phyloP scores from a whole-genome alignment of 2,888 invertebrate genomes.

The Temnothorax rugatulus region DNA sequence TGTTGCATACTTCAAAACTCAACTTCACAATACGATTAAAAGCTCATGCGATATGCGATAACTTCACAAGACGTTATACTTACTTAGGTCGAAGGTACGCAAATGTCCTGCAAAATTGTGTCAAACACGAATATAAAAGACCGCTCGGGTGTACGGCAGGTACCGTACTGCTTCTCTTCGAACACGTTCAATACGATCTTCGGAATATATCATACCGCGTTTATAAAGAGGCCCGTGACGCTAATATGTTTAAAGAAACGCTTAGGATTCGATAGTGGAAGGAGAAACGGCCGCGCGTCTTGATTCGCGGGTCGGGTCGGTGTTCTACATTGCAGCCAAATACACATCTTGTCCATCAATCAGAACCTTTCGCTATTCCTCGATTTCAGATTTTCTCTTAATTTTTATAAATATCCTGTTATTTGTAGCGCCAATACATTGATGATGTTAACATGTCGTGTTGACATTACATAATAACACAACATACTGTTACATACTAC shows the following conservation, averaged over 20 bases:
- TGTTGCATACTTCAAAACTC: not conserved
- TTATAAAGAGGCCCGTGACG: conserved; percentile 63
- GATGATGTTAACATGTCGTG: not conserved
- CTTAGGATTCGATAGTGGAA: conserved; percentile 15
- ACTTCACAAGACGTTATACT: not conserved
- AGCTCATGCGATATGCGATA: not conserved
- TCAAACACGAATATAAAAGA: not conserved
- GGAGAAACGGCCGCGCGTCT: not conserved
- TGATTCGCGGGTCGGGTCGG: not conserved
- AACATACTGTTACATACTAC: not conserved
- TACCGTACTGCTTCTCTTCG: conserved; percentile 24
- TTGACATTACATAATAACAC: not conserved
- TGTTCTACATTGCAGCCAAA: not conserved
- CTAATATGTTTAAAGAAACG: conserved; percentile 18
- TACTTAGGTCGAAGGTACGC: not conserved
- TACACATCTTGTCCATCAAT: not conserved
- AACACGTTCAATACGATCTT: conserved; percentile 51
- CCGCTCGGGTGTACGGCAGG: not conserved
- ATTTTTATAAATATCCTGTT: not conserved
- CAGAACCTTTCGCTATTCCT: not conserved
- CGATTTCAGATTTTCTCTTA: not conserved
- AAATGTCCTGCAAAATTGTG: not conserved
- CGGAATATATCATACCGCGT: conserved; percentile 10
- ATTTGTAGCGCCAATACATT: not conserved
- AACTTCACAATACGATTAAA: not conserved